Percentiles rank a stretch among this genome's conserved stretches.
Evolutionary conservation across 2,797 vertebrate species (phyloP).

Genomic region (Coregonus suidteri): DNA sequence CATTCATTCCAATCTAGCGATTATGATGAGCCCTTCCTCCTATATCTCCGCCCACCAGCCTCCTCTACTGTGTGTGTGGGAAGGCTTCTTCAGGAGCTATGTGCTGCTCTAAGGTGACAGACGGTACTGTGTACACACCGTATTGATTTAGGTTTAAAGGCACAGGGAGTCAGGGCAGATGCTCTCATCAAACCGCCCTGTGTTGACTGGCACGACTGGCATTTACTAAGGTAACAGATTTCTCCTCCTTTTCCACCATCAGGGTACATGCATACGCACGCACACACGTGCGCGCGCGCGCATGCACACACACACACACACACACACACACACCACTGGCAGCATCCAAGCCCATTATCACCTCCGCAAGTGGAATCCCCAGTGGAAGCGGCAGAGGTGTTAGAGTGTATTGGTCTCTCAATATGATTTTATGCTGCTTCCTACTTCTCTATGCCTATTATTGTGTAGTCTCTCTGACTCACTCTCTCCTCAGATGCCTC

Average conservation of each 20-base stretch:
- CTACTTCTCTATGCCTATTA: no score
- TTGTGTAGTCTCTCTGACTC: no score
- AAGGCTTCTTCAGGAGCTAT: no score
- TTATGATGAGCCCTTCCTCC: no score
- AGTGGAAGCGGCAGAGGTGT: no score
- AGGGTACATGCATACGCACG: background rate
- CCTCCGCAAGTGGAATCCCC: background rate
- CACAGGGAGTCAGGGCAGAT: background rate
- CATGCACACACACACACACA: no score
- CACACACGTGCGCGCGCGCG: background rate
- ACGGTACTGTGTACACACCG: background rate
- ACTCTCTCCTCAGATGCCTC: no score
- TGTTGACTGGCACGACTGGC: background rate
- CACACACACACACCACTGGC: background rate
- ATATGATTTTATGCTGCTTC: no score
- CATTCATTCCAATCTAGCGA: no score
- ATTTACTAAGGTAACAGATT: no score
- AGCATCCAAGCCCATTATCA: constrained; percentile 16
- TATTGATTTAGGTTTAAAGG: background rate
- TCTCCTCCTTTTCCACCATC: background rate
- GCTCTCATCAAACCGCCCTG: background rate
- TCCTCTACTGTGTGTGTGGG: background rate
- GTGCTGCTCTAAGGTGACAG: background rate
- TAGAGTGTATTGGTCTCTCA: no score
- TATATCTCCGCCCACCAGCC: background rate